A percentile compares a stretch with the other conserved stretches of the same genome.
Evolutionary conservation across 2,797 vertebrate genomes (phyloP).

Genomic region (Dendrocincla tyrannina): DNA sequence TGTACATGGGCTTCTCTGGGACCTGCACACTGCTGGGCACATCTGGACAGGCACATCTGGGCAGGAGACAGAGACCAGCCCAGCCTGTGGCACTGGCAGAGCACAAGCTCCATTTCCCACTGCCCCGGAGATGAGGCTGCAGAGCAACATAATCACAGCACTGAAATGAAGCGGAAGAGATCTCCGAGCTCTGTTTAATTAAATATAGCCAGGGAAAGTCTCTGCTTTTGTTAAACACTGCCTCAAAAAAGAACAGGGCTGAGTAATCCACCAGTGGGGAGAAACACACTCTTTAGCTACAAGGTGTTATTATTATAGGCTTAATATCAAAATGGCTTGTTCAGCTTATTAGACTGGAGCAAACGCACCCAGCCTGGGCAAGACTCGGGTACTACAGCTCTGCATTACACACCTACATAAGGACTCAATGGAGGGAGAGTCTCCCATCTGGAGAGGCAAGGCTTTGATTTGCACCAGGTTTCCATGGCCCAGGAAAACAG

Average conservation of each 20-base stretch:
- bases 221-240: conserved; percentile 46
- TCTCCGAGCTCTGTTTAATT: conserved; percentile 19
- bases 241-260: conserved; percentile 43
- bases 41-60: background rate
- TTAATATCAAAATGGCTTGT: conserved; percentile 48
- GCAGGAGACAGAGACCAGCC: background rate
- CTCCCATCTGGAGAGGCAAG: background rate
- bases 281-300: conserved; percentile 29
- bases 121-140: background rate
- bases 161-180: background rate
- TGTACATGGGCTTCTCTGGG: accelerated
- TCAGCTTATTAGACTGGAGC: background rate
- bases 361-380: background rate
- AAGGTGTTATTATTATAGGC: conserved; percentile 51
- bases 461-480: background rate
- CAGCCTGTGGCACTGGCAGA: background rate
- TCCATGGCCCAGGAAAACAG: background rate
- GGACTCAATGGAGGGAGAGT: background rate
- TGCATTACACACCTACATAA: background rate
- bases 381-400: background rate
- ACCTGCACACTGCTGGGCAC: background rate
- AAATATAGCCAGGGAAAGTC: conserved; percentile 35
- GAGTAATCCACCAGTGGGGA: conserved; percentile 19
- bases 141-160: background rate
- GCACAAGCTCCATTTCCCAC: background rate